Evolutionary conservation across 2,888 invertebrate species (phyloP).

Genomic region (Ormia ochracea): DNA sequence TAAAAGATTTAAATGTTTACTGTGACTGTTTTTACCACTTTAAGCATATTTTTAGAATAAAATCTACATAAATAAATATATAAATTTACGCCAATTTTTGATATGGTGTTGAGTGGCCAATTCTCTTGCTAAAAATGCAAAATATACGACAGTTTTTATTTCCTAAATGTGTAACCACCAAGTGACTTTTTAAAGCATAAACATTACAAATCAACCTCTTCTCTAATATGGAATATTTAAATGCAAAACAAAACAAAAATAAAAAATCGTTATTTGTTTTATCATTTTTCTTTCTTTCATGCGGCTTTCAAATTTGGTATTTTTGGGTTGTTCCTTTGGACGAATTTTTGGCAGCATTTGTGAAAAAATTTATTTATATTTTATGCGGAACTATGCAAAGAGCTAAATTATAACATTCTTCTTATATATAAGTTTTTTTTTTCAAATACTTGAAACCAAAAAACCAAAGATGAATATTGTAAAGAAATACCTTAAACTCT

Average conservation of each 20-base stretch:
- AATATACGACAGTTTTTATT: slow-evolving; percentile 16
- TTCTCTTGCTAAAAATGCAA: slow-evolving; percentile 18
- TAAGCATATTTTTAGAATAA: slow-evolving; percentile 33
- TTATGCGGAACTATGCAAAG: slow-evolving; percentile 43
- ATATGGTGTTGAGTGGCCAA: slow-evolving; percentile 43
- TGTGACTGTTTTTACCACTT: slow-evolving; percentile 7
- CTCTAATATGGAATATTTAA: slow-evolving; percentile 21
- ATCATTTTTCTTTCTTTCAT: not conserved
- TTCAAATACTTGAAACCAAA: too few species aligned
- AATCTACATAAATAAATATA: slow-evolving; percentile 39
- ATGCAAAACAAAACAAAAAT: not conserved
- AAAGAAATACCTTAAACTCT: too few species aligned
- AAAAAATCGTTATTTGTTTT: not conserved
- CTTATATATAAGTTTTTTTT: slow-evolving; percentile 3
- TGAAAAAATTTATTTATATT: slow-evolving; percentile 46
- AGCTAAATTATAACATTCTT: slow-evolving; percentile 43
- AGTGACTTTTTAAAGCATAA: slow-evolving; percentile 17
- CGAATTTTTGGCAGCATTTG: slow-evolving; percentile 23
- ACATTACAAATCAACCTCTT: slow-evolving; percentile 30
- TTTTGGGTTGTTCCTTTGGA: not conserved
- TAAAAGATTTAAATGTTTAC: not conserved
- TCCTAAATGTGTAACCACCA: too few species aligned
- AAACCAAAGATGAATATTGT: too few species aligned
- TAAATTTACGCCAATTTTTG: not conserved
- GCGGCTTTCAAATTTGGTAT: not conserved